Conservation (phyloP, 1,140 invertebrate species). For the Ephestia elutella region DNA sequence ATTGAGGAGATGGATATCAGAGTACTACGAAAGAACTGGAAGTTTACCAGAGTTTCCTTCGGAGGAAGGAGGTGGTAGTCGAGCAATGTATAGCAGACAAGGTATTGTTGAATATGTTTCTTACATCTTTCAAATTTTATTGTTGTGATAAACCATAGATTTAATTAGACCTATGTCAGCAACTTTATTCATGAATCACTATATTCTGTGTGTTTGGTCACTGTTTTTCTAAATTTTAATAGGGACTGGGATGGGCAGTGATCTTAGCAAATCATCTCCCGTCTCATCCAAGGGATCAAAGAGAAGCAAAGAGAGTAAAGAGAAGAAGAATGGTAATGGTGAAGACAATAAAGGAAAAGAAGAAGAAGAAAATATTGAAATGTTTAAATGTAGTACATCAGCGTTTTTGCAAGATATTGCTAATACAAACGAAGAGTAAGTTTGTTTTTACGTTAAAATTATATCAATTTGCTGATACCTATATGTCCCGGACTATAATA, state of each 20-base stretch:
- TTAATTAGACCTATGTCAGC: neutral
- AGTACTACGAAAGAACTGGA: constrained; percentile 85
- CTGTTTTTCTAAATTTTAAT: constrained; percentile 9
- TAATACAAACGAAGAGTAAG: constrained; percentile 77
- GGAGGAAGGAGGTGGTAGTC: constrained; percentile 91
- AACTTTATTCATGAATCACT: too few species aligned
- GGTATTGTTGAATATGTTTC: too few species aligned
- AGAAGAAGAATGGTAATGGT: constrained; percentile 56
- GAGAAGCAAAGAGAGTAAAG: constrained; percentile 78
- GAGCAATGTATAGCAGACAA: constrained; percentile 85
- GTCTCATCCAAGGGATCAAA: constrained; percentile 86
- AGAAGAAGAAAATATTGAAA: constrained; percentile 75
- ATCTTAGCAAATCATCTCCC: constrained; percentile 84
- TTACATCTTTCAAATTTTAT: too few species aligned
- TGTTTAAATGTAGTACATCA: constrained; percentile 75
- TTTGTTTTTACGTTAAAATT: neutral
- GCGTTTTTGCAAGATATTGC: constrained; percentile 76
- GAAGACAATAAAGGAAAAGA: constrained; percentile 75
- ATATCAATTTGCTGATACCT: too few species aligned
- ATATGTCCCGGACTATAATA: neutral
- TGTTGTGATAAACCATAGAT: too few species aligned
- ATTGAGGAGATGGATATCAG: constrained; percentile 88
- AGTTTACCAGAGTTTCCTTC: constrained; percentile 93
- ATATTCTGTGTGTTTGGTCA: too few species aligned
- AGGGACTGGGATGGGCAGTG: constrained; percentile 80